Percentiles rank a stretch among this genome's conserved stretches.
Conservation (phyloP, 2,113 vertebrate genomes). For the Laticauda colubrina region DNA sequence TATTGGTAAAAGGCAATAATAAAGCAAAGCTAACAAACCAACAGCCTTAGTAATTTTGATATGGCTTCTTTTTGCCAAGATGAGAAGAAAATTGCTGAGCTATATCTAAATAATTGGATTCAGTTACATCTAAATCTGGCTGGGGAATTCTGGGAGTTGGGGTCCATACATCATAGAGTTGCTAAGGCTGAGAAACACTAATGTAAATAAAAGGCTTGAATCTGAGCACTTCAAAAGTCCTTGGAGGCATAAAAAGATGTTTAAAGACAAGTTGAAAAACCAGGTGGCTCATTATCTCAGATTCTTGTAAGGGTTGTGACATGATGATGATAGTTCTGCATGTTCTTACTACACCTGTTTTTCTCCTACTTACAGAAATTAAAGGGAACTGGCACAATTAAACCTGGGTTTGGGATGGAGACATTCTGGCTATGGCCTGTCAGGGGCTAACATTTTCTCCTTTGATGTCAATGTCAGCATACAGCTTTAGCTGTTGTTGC, state of each 20-base stretch:
- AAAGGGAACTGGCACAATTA: rapidly evolving
- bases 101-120: neutral
- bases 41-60: neutral
- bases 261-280: constrained; percentile 15
- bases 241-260: neutral
- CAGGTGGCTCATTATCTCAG: neutral
- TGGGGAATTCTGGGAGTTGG: neutral
- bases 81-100: neutral
- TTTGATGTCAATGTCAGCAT: neutral
- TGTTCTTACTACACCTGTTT: neutral
- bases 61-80: neutral
- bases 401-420: neutral
- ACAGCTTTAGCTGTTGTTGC: neutral
- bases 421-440: neutral
- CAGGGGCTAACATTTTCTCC: neutral
- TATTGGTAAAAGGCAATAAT: neutral
- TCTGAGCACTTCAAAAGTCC: neutral
- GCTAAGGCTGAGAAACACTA: neutral
- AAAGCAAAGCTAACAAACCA: rapidly evolving
- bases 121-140: neutral
- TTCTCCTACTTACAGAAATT: neutral
- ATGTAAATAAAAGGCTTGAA: neutral
- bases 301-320: neutral
- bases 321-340: constrained; percentile 3
- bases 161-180: neutral